These are phyloP conservation scores for Anisognathus igniventris DNA, from an alignment of 2,797 vertebrate species.

Conservation along the genomic window DNA sequence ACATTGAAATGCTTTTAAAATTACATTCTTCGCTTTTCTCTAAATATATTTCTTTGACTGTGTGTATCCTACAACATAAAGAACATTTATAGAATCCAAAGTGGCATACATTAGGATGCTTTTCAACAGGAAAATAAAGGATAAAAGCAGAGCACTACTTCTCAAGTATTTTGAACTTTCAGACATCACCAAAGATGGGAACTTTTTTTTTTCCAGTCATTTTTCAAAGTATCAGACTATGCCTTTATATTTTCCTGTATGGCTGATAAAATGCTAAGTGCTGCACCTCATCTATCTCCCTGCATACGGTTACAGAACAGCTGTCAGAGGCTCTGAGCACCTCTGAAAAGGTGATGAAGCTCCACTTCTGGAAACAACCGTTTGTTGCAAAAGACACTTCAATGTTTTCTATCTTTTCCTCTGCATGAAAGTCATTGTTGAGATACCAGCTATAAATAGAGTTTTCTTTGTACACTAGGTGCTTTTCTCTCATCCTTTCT, in stretches of 20 bases:
- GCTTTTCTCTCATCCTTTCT: neutral
- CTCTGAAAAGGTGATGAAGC: conserved; percentile 1
- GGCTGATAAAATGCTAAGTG: conserved; percentile 19
- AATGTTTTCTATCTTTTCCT: neutral
- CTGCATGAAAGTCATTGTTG: neutral
- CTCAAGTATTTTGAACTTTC: neutral
- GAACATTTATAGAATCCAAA: neutral
- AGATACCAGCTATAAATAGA: conserved; percentile 9
- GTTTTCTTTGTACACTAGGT: neutral
- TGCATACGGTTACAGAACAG: neutral
- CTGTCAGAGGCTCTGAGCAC: neutral
- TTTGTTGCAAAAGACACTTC: neutral
- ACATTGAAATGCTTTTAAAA: neutral
- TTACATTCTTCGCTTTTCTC: neutral
- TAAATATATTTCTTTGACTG: neutral
- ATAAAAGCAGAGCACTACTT: neutral
- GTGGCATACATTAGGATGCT: neutral
- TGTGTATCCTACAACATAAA: neutral
- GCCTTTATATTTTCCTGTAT: neutral
- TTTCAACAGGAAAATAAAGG: neutral
- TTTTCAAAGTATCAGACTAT: neutral
- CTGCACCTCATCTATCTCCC: neutral
- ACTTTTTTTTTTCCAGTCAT: neutral
- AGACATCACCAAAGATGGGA: neutral
- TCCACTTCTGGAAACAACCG: neutral